Evolutionary conservation across 2,113 vertebrate genomes (phyloP).

Genomic region (Cyanoramphus novaezelandiae): DNA sequence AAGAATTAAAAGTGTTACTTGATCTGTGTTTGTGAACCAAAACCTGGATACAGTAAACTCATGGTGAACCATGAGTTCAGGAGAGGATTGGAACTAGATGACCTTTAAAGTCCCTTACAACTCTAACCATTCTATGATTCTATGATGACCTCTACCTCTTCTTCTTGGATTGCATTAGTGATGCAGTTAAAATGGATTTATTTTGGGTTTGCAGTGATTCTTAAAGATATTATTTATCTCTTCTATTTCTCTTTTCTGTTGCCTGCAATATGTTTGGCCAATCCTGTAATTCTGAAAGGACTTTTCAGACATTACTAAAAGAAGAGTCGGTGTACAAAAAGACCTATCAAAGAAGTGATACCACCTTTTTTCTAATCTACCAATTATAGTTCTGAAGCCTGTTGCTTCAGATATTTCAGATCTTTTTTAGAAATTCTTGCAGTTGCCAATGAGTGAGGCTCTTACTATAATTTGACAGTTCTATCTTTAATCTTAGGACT

Average conservation of each 20-base stretch:
- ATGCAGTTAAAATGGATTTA: not conserved
- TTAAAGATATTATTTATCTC: not conserved
- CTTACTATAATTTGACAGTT: not conserved
- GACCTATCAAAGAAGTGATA: not conserved
- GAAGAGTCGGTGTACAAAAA: not conserved
- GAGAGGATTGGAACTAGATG: not conserved
- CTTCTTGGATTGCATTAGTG: not conserved
- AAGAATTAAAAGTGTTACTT: not conserved
- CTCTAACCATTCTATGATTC: not conserved
- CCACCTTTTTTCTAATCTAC: not conserved
- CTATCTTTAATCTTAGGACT: not conserved
- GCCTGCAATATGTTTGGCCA: not conserved
- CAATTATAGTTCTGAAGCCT: not conserved
- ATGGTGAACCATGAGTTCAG: not conserved
- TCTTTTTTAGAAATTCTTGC: not conserved
- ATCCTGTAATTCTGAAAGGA: not conserved
- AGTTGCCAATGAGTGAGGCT: not conserved
- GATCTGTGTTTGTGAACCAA: not conserved
- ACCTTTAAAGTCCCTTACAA: not conserved
- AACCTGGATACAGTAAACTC: not conserved
- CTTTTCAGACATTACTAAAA: not conserved
- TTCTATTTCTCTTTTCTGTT: not conserved
- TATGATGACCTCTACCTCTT: not conserved
- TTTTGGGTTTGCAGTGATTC: not conserved
- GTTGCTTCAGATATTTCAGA: not conserved